Base-by-base conservation (phyloP, 2,888 invertebrate genomes). In the Rutpela maculata region DNA sequence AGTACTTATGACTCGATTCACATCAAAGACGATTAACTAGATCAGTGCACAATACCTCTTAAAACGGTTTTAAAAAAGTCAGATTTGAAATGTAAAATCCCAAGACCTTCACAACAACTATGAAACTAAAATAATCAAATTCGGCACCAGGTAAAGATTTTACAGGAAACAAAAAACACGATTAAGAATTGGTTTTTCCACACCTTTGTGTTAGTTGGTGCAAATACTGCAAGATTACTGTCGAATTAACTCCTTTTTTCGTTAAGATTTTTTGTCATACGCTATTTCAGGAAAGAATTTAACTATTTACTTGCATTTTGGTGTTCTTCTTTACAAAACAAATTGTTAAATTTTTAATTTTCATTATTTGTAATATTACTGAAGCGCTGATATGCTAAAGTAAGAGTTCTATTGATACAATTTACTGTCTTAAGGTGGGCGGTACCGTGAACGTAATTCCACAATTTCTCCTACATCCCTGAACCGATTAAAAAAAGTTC, bases 41-140 rank as follows among this genome's bases (percentile, higher is more conserved):
- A 50, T n/a, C 50, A n/a, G 43, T n/a, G 50, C 50, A 50, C 50
- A 50, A 50, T 50, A 50, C n/a, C 50, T n/a, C n/a, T 43, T n/a
- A 50, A n/a, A 12, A n/a, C n/a, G 17, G 43, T 43, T 43, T 12
- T 43, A 43, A 43, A 50, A 43, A 50, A 50, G 6, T 50, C 15
- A 50, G n/a, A 50, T n/a, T n/a, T n/a, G 50, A 50, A 6, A 50
- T 50, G 50, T 50, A 50, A 50, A 50, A 50, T 50, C 50, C 50
- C 50, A 50, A 50, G 50, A 50, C 50, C 50, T 50, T 50, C 50
- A 17, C n/a, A 50, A 50, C 15, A 5, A 17, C n/a, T 50, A 50
- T 50, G n/a, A 50, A 50, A 50, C n/a, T 50, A 50, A 12, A n/a
- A 15, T 43, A 50, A 50, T n/a, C 15, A 50, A 50, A 50, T 50